Base-by-base conservation (phyloP, 2,113 vertebrate species). In the Rhombomys opimus region DNA sequence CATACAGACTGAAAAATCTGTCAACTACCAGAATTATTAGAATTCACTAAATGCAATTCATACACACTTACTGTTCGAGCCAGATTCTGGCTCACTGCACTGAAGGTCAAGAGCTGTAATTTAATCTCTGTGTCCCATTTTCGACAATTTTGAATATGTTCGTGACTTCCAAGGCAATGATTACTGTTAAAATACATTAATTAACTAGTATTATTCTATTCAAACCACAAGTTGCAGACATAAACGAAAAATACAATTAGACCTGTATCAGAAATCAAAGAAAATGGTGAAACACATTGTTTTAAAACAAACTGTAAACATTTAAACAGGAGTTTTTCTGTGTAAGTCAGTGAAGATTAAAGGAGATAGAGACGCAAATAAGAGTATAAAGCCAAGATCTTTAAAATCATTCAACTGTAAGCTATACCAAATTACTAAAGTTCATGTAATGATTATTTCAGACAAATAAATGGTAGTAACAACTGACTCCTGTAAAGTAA, bases 81-180 rank as follows among this genome's bases (percentile, higher is more conserved):
- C 97, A 99, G 97, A 97, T 99, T 99, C 96, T 99, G 98, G 96
- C 98, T 99, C 91, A 99, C 98, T 87, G 98, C 98, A 88, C 98
- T 98, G 90, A 95, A 98, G 87, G 98, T 99, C 96, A 99, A 98
- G 2, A 99, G 99, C 95, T 99, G 99, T 88, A 99, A 98, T 75
- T 99, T 99, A 98, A 99, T 99, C 97, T 99, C 99, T 10, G 98
- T 98, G 96, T 99, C 99, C 99, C 99, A 99, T 97, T 99, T 99
- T 61, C 99, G 98, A 98, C 99, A 99, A 98, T 98, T 99, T 98
- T 99, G 99, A 98, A 99, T 99, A 63, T 99, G 99, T 98, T 99
- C 99, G n/a, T 99, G 99, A 96, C 99, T 99, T 97, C 99, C 99
- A 67, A 99, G 98, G 93, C 99, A 99, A 98, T 99, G 99, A 97